These are phyloP conservation scores for Nipponacmea schrenckii DNA, from an alignment of 2,888 invertebrate genomes.

Conservation along the genomic window DNA sequence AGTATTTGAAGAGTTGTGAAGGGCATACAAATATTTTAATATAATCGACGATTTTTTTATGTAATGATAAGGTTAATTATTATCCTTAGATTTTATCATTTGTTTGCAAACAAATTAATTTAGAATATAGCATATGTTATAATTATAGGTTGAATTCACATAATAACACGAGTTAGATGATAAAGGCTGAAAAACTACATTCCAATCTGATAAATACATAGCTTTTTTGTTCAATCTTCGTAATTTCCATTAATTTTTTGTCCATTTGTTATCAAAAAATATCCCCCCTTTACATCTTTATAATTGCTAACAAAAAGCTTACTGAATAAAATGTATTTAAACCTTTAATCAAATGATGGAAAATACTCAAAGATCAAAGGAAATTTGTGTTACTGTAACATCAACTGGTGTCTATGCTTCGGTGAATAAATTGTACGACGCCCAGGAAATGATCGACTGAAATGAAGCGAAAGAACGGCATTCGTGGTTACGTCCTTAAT, in stretches of 20 bases:
- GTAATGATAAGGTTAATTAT: no score
- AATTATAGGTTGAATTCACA: neutral
- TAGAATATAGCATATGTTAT: neutral
- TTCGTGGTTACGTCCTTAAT: neutral
- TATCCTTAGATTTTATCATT: neutral
- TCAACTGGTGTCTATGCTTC: neutral
- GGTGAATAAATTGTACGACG: neutral
- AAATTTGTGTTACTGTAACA: neutral
- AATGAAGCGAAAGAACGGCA: neutral
- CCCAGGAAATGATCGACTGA: neutral
- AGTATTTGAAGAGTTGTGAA: no score
- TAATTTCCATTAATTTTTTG: neutral
- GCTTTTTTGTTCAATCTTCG: neutral
- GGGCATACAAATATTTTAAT: no score
- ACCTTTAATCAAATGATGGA: neutral
- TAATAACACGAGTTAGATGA: neutral
- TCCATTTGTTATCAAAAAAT: neutral
- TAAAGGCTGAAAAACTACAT: no score
- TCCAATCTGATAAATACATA: neutral
- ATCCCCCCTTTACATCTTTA: neutral
- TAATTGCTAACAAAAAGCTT: neutral
- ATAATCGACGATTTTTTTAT: no score
- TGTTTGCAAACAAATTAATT: neutral
- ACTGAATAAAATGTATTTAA: neutral
- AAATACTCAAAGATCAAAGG: conserved; percentile 1